A percentile compares a stretch with the other conserved stretches of the same genome.
Conservation (phyloP, 1,140 invertebrate species). For the Cydia fagiglandana region DNA sequence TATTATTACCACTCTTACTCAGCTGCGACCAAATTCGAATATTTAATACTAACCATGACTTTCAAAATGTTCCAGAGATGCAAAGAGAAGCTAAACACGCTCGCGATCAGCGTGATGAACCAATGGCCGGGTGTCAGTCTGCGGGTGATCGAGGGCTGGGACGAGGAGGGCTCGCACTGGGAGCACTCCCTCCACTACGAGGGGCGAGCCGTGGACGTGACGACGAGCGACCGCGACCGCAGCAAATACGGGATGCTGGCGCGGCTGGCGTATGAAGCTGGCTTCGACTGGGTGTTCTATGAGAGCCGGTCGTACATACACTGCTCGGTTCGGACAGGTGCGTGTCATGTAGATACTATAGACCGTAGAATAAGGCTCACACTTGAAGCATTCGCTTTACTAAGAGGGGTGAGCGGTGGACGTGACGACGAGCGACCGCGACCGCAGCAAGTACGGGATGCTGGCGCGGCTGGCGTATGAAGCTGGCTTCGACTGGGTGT, state of each 20-base stretch:
- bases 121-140: conserved; percentile 97
- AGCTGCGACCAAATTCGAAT: neutral
- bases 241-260: conserved; percentile 98
- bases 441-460: conserved; percentile 96
- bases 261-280: conserved; percentile 96
- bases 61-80: conserved; percentile 86
- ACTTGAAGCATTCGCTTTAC: conserved; percentile 91
- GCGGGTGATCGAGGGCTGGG: conserved; percentile 96
- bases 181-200: conserved; percentile 95
- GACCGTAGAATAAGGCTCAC: conserved; percentile 78
- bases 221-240: conserved; percentile 94
- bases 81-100: conserved; percentile 95
- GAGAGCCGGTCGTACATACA: conserved; percentile 96
- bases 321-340: conserved; percentile 78
- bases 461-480: conserved; percentile 96
- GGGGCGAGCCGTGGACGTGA: conserved; percentile 96
- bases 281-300: conserved; percentile 99
- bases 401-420: conserved; percentile 98
- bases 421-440: conserved; percentile 95
- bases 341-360: neutral
- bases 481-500: conserved; percentile 99
- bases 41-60: neutral
- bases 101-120: conserved; percentile 98
- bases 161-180: conserved; percentile 90
- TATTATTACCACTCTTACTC: too few species aligned